phyloP scores from a whole-genome alignment of 1,140 invertebrate species.

The Cecropterus lyciades region DNA sequence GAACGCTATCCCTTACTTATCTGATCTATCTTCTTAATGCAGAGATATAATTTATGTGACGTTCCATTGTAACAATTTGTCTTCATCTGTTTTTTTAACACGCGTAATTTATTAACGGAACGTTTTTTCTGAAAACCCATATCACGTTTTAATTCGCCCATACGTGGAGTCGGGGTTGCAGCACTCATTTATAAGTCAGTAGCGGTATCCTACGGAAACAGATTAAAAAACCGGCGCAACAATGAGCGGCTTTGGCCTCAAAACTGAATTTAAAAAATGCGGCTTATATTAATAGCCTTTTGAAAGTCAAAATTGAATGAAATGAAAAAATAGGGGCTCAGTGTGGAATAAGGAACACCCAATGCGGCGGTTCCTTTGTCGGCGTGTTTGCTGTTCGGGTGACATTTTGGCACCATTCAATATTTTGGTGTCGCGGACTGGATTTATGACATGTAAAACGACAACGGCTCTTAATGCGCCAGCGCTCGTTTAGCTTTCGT shows the following conservation, averaged over 20 bases:
- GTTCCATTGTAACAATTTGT: slow-evolving; percentile 68
- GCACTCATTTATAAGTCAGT: slow-evolving; percentile 79
- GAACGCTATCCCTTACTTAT: slow-evolving; percentile 30
- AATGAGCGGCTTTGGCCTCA: slow-evolving; percentile 72
- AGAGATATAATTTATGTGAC: slow-evolving; percentile 61
- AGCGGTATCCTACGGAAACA: slow-evolving; percentile 81
- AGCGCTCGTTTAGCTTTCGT: slow-evolving; percentile 45
- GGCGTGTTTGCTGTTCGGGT: slow-evolving; percentile 75
- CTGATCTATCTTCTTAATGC: slow-evolving; percentile 48
- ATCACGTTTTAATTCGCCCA: slow-evolving; percentile 76
- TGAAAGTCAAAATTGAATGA: slow-evolving; percentile 83
- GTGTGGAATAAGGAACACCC: slow-evolving; percentile 75
- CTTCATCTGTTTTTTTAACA: slow-evolving; percentile 73
- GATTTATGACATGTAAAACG: slow-evolving; percentile 79
- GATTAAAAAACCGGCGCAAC: slow-evolving; percentile 77
- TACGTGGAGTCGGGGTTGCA: slow-evolving; percentile 61
- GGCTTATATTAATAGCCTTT: slow-evolving; percentile 83
- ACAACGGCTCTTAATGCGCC: slow-evolving; percentile 61
- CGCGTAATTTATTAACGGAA: slow-evolving; percentile 69
- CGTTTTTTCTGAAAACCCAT: slow-evolving; percentile 71
- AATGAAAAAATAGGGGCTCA: slow-evolving; percentile 80
- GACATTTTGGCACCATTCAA: slow-evolving; percentile 84
- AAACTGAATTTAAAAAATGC: slow-evolving; percentile 80
- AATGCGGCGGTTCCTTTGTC: slow-evolving; percentile 78
- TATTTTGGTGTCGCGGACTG: slow-evolving; percentile 79